Evolutionary conservation across 2,797 vertebrate genomes (phyloP), one percentile per base, ranked within the genome.

Genomic region (Hozukius guyotensis): DNA sequence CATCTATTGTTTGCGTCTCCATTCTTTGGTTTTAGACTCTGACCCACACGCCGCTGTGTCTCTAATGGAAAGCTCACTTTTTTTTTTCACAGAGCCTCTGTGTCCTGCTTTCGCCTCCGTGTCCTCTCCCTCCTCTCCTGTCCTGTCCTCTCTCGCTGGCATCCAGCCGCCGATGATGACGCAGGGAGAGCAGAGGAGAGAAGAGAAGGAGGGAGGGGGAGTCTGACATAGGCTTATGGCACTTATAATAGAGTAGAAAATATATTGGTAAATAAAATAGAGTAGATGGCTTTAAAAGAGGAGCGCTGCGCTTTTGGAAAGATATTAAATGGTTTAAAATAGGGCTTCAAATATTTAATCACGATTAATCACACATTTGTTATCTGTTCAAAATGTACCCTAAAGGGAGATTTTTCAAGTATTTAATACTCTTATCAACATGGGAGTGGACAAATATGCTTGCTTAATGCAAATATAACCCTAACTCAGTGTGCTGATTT

Each of bases 81-180:
- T 86, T 86, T 57, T 87, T 71, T 86, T 78, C 52, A 82, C 75
- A 75, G n/a, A 77, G 75, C 60, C 20, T 83, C 67, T 81, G 72
- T 82, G 72, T 75, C 65, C 79, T 86, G 84, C 79, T 82, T 74
- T 76, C 6, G 49, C 31, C 34, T n/a, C 59, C 20, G 63, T 78
- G 81, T 80, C 86, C 88, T 82, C 84, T 77, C 32, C 78, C 72
- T 81, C 75, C 64, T 75, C 38, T 49, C 18, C 46, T 49, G 18
- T 83, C 71, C 46, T 78, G 62, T 82, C 78, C 72, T 72, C 63
- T 25, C 80, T 90, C 42, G 79, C 65, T 93, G 93, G 90, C 91
- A 94, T 55, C 74, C 69, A 86, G 85, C 90, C 85, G 42, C 79
- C 14, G 34, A 34, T 83, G 87, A 92, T 93, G 94, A 94, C 88